Evolutionary conservation across 2,888 invertebrate species (phyloP).

Genomic region (Seira musarum): DNA sequence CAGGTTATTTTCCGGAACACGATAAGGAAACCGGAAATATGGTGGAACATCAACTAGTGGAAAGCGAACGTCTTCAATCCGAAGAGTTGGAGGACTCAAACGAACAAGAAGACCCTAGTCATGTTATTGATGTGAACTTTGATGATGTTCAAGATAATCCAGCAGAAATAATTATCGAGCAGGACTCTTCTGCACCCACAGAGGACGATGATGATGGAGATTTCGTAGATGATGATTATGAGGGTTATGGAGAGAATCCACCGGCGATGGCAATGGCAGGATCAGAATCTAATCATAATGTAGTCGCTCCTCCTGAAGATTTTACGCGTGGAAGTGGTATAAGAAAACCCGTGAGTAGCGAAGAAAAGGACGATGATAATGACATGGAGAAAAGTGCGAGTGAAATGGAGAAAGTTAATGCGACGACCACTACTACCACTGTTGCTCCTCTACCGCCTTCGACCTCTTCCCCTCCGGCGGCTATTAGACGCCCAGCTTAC

Average conservation of each 20-base stretch:
- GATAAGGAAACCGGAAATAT: slow-evolving; percentile 55
- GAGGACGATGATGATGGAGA: slow-evolving; percentile 42
- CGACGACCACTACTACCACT: slow-evolving; percentile 26
- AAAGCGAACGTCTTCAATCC: slow-evolving; percentile 49
- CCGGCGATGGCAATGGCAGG: slow-evolving; percentile 47
- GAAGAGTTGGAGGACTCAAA: slow-evolving; percentile 42
- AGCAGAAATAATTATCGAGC: slow-evolving; percentile 58
- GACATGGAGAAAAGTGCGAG: slow-evolving; percentile 58
- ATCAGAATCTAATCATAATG: slow-evolving; percentile 51
- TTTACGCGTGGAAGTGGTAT: slow-evolving; percentile 62
- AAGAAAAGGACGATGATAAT: slow-evolving; percentile 38
- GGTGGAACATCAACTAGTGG: slow-evolving; percentile 58
- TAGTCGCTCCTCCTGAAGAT: slow-evolving; percentile 52
- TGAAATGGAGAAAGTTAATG: slow-evolving; percentile 17
- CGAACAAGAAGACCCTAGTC: slow-evolving; percentile 57
- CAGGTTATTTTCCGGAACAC: slow-evolving; percentile 64
- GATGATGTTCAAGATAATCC: slow-evolving; percentile 36
- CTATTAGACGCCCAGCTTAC: slow-evolving; percentile 43
- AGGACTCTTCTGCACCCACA: slow-evolving; percentile 17
- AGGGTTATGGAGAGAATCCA: slow-evolving; percentile 48
- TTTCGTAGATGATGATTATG: slow-evolving; percentile 48
- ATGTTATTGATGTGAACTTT: slow-evolving; percentile 67
- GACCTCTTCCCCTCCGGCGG: slow-evolving; percentile 12
- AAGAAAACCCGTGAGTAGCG: slow-evolving; percentile 59
- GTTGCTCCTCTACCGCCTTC: not conserved